Evolutionary conservation across 1,140 invertebrate species (phyloP), one percentile per base, ranked within the genome.

Genomic region (Phymorhynchus buccinoides): DNA sequence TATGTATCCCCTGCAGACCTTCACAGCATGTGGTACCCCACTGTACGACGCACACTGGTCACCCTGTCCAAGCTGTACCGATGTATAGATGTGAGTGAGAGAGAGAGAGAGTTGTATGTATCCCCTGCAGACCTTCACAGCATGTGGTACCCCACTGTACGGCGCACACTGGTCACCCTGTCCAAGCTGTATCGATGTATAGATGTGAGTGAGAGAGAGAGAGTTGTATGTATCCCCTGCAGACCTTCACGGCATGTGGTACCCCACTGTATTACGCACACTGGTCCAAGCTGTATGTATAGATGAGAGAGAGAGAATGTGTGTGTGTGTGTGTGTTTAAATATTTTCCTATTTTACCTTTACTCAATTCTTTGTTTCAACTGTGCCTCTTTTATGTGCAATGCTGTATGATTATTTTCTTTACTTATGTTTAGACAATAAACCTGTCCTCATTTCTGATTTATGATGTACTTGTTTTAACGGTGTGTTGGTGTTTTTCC

Each of bases 231-330:
- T n/a, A n/a, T n/a, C n/a, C n/a, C 97, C 98, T 0, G 98, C 98
- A 37, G 98, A 99, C 94, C 94, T 99, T 14, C 99, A 99, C 94
- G 99, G 98, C 0, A 99, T 99, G 98, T 99, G 99, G 99, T 99
- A 99, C 94, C 99, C 99, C 0, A 98, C 97, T 0, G 97, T 99
- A 0, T 94, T 98, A 27, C 94, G 99, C 79, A 99, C 98, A 0
- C 93, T 99, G 14, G 96, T 99, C 98, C 0, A 96, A 99, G 87
- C 94, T 99, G 0, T 99, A 99, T 93, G 98, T 93, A 95, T 99
- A 9, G 98, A 99, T 94, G 94, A 95, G 89, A 94, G 94, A 92
- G n/a, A 44, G 16, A 52, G 48, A 22, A 52, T 39, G 41, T 78
- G 75, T 39, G 35, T 37, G 39, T 78, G 75, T 78, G 35, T 39